Base-by-base conservation (phyloP, 2,113 vertebrate genomes). In the Lagopus muta region DNA sequence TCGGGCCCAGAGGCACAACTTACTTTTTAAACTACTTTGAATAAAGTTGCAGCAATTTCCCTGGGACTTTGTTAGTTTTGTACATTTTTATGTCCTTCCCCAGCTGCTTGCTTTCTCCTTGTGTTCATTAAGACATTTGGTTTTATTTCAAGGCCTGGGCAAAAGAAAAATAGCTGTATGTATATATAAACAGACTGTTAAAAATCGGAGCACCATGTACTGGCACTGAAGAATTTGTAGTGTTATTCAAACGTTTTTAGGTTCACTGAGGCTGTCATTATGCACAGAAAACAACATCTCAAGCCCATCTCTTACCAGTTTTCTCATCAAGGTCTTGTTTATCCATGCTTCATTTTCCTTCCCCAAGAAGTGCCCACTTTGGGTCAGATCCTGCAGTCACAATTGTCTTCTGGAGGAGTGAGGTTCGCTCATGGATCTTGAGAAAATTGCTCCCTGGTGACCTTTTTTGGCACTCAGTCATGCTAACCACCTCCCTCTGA, bases 161-260 rank as follows among this genome's bases (percentile, higher is more conserved):
- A 94, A 73, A 82, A 90, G 74, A 89, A 93, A 96, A 93, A 90
- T 92, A 92, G 48, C 81, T 82, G 74, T 91, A 94, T 91, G 79
- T 88, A 91, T 91, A 94, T 95, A 89, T 91, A 94, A 96, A 92
- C 71, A 94, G 81, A 24, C 84, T 65, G 61, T 94, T 93, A 75
- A 95, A 96, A 87, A 70, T 89, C 79, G 91, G 84, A 95, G 86
- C 86, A 85, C 58, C 89, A 73, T 89, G 91, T 94, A 85, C 92
- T 93, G 81, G 86, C 91, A 80, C 60, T 93, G 86, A 82, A 77
- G 87, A 84, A 70, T 55, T 81, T 3, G 0, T 71, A 45, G 92
- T 32, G 64, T 66, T 93, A 42, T 67, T 91, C 86, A 50, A 70
- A 62, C 76, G 67, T 93, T 96, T 82, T 72, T 87, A 47, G 67